Conservation (phyloP, 35 echinoderm and acorn worm genomes). For the Amphiura filiformis region DNA sequence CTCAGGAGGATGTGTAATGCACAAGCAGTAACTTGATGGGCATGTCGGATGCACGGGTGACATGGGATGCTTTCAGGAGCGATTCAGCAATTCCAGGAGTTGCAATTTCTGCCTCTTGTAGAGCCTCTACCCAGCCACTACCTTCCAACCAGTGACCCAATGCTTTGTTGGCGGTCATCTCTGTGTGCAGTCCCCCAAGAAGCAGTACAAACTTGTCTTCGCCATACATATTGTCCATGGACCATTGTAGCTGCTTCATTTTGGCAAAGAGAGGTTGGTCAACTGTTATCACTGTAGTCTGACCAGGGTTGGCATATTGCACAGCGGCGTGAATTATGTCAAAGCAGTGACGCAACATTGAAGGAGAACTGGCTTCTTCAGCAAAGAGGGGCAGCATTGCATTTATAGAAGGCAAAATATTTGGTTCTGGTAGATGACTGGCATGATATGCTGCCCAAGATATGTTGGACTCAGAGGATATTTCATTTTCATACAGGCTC, state of each 20-base stretch:
- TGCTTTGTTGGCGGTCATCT: slow-evolving; percentile 24
- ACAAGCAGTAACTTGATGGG: slow-evolving; percentile 47
- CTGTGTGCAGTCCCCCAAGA: slow-evolving; percentile 32
- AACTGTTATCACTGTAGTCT: slow-evolving; percentile 28
- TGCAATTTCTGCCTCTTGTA: slow-evolving; percentile 6
- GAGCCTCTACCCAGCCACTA: slow-evolving; percentile 29
- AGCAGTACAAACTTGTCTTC: slow-evolving; percentile 10
- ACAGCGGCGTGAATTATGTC: slow-evolving; percentile 14
- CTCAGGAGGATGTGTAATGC: not conserved
- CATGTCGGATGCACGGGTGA: slow-evolving; percentile 24
- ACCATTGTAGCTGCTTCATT: slow-evolving; percentile 27
- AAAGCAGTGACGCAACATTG: slow-evolving; percentile 29
- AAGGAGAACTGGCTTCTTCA: not conserved
- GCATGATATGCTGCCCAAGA: slow-evolving; percentile 45
- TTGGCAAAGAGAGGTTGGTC: slow-evolving; percentile 9
- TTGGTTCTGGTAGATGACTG: not conserved
- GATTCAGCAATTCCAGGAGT: slow-evolving; percentile 25
- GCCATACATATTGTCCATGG: not conserved
- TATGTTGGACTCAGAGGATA: not conserved
- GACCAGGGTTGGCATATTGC: slow-evolving; percentile 33
- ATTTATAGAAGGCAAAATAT: not conserved
- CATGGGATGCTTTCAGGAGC: slow-evolving; percentile 30
- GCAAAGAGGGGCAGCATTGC: slow-evolving; percentile 36
- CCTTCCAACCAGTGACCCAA: slow-evolving; percentile 23
- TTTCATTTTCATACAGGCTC: not conserved